Conservation (phyloP, 1,140 invertebrate genomes). For the Aphelenchoides avenae region DNA sequence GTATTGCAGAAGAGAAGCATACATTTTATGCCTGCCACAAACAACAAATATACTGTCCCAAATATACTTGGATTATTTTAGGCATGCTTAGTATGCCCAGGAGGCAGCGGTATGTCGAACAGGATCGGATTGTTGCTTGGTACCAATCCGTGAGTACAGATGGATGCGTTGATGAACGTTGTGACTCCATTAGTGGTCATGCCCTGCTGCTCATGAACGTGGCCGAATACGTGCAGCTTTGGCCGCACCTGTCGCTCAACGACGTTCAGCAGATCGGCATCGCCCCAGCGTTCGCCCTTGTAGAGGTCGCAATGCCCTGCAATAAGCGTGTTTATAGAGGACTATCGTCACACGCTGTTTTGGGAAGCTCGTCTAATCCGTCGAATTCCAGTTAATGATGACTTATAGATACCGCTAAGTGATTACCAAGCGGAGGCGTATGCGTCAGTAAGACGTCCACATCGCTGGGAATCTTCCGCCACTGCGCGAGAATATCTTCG, state of each 20-base stretch:
- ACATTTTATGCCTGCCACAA: too few relatives aligned
- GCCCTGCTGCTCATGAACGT: slow-evolving; percentile 41
- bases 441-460: slow-evolving; percentile 77
- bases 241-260: too few relatives aligned
- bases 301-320: slow-evolving; percentile 1
- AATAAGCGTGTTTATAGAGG: slow-evolving; percentile 8
- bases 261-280: slow-evolving; percentile 32
- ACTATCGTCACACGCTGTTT: background rate
- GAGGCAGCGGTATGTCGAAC: slow-evolving; percentile 43
- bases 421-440: slow-evolving; percentile 67
- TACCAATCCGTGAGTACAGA: slow-evolving; percentile 29
- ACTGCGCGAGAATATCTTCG: slow-evolving; percentile 70
- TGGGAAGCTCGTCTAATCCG: background rate
- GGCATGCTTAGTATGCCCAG: slow-evolving; percentile 22
- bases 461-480: slow-evolving; percentile 72
- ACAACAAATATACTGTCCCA: too few relatives aligned
- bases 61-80: too few relatives aligned
- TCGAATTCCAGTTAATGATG: too few relatives aligned
- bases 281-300: slow-evolving; percentile 25
- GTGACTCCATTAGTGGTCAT: slow-evolving; percentile 40
- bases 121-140: too few relatives aligned
- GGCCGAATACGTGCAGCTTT: slow-evolving; percentile 44
- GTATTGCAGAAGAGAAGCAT: too few relatives aligned
- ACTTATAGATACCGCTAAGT: too few relatives aligned
- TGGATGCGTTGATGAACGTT: slow-evolving; percentile 43